These are phyloP conservation scores for Halocaridina rubra DNA, from an alignment of 2,888 invertebrate species.

Conservation along the genomic window DNA sequence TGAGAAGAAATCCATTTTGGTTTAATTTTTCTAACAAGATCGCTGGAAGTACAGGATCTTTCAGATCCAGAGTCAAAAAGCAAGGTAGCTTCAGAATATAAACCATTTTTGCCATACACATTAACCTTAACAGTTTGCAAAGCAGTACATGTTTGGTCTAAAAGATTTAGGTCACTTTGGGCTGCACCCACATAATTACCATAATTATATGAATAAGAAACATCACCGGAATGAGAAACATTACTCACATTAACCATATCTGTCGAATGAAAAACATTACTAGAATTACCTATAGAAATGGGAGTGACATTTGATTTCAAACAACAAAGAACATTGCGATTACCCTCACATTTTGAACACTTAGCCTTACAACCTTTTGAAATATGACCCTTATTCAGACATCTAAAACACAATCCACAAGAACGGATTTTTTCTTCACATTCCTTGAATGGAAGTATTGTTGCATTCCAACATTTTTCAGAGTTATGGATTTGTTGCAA, in stretches of 20 bases:
- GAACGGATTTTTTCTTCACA: not conserved
- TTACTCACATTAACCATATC: no score
- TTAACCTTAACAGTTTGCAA: constrained; percentile 12
- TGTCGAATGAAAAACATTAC: no score
- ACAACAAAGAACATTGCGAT: no score
- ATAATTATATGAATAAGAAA: no score
- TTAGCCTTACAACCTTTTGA: no score
- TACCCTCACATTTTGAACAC: no score
- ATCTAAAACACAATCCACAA: not conserved
- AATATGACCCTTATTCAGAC: no score
- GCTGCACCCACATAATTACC: no score
- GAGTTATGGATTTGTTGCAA: not conserved
- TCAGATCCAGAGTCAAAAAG: constrained; percentile 31
- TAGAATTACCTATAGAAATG: no score
- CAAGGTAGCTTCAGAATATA: constrained; percentile 20
- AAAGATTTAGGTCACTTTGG: no score
- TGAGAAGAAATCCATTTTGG: constrained; percentile 14
- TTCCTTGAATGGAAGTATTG: not conserved
- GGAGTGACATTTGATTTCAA: no score
- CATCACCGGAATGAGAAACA: no score
- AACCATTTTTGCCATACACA: not conserved
- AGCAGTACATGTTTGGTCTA: not conserved
- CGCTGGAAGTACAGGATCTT: constrained; percentile 14
- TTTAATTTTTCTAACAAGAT: constrained; percentile 9
- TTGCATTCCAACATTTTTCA: not conserved